A percentile compares a stretch with the other conserved stretches of the same genome.
These are phyloP conservation scores for Gasterosteus nipponicus DNA, from an alignment of 2,113 vertebrate species.

Conservation along the genomic window DNA sequence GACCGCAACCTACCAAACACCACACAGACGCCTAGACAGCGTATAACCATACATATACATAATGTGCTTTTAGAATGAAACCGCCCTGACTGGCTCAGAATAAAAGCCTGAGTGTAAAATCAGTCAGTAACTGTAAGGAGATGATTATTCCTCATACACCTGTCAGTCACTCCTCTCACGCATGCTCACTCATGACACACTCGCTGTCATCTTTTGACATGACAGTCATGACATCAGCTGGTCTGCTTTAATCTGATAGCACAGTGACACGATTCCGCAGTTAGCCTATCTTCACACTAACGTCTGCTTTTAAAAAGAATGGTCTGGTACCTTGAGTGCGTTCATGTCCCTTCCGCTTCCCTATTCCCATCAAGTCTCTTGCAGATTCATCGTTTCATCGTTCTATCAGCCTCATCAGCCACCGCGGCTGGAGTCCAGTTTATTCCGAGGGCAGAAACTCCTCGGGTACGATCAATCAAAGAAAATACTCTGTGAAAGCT, in stretches of 20 bases:
- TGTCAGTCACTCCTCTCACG: neutral
- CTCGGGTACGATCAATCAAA: no score
- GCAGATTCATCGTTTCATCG: neutral
- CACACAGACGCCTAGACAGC: conserved; percentile 53
- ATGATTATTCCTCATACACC: neutral
- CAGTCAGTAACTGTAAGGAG: neutral
- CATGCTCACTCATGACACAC: neutral
- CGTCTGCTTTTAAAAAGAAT: no score
- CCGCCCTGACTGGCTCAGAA: neutral
- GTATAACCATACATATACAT: conserved; percentile 23
- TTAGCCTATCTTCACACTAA: no score
- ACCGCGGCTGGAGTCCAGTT: no score
- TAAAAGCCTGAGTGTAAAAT: neutral
- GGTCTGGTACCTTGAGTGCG: no score
- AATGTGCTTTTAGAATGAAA: conserved; percentile 38
- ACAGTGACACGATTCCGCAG: no score
- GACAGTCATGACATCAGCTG: neutral
- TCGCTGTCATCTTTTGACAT: neutral
- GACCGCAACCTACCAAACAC: conserved; percentile 33
- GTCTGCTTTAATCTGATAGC: neutral
- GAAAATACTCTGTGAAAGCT: no score
- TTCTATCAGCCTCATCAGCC: neutral
- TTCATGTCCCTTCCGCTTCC: no score
- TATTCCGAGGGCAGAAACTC: no score
- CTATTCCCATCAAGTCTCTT: no score